These are phyloP conservation scores for Trididemnum miniatum DNA, from an alignment of 23 tunicate genomes.

Conservation along the genomic window DNA sequence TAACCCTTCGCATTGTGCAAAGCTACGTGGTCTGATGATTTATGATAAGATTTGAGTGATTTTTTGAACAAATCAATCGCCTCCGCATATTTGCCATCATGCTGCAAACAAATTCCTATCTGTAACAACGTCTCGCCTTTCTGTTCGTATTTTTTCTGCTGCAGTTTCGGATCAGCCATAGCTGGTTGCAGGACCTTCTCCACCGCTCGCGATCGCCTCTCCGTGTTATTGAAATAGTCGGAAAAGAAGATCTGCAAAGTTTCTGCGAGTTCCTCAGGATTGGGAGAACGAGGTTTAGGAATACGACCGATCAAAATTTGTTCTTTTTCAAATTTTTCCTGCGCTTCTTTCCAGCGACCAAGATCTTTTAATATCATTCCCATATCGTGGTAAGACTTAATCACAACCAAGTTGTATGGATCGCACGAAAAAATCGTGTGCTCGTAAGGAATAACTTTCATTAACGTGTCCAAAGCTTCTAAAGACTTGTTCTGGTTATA, in stretches of 20 bases:
- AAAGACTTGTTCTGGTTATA: neutral
- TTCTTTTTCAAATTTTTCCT: constrained; percentile 3
- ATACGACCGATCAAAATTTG: neutral
- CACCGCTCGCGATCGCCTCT: neutral
- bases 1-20: neutral
- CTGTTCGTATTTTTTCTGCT: neutral
- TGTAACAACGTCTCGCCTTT: neutral
- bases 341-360: constrained; percentile 8
- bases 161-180: neutral
- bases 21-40: neutral
- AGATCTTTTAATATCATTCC: neutral
- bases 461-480: neutral
- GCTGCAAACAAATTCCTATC: neutral
- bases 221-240: neutral
- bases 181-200: constrained; percentile 1
- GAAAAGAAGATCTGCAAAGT: neutral
- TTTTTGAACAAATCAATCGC: neutral
- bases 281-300: neutral
- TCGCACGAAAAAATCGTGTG: neutral
- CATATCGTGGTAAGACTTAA: neutral
- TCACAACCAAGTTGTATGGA: neutral
- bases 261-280: neutral
- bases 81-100: neutral
- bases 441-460: neutral
- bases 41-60: neutral